Conservation (phyloP, 2,113 vertebrate species). For the Felis catus region F.catus_Fca126_mat1.0 CM031417.1:47379001-47379500, state of each 20-base stretch:
- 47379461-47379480: slow-evolving; percentile 29
- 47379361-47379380: slow-evolving; percentile 76
- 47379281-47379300: slow-evolving; percentile 82
- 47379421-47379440: not conserved
- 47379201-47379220: not conserved
- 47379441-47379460: slow-evolving; percentile 56
- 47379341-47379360: slow-evolving; percentile 80
- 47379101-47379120: not conserved
- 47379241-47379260: slow-evolving; percentile 64
- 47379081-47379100: not conserved
- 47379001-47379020: not conserved
- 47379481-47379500: slow-evolving; percentile 58
- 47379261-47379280: slow-evolving; percentile 77
- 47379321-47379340: slow-evolving; percentile 84
- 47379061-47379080: slow-evolving; percentile 10
- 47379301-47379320: slow-evolving; percentile 84
- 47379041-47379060: slow-evolving; percentile 39
- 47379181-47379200: not conserved
- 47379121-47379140: slow-evolving; percentile 26
- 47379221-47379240: slow-evolving; percentile 49
- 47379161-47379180: not conserved
- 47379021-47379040: not conserved
- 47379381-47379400: slow-evolving; percentile 65
- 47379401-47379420: slow-evolving; percentile 69
- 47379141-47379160: not conserved